A percentile compares a stretch with the other conserved stretches of the same genome.
Evolutionary conservation across 2,113 vertebrate species (phyloP).

Genomic region (Caranx ignobilis): DNA sequence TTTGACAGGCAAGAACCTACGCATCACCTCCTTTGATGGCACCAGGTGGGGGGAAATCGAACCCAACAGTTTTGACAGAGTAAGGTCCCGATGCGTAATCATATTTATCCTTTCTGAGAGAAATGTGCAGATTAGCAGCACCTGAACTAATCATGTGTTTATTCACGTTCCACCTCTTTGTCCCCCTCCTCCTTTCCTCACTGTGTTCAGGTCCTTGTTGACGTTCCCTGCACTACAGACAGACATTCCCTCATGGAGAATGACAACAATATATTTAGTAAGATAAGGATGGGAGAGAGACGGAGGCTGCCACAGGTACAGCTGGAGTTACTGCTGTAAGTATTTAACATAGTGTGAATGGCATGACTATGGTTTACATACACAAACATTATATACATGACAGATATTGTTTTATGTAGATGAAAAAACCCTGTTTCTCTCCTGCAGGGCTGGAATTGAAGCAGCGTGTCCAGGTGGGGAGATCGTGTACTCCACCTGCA

Average conservation of each 20-base stretch:
- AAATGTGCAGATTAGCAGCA: neutral
- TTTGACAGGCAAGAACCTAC: constrained; percentile 77
- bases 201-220: constrained; percentile 91
- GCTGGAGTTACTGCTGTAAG: constrained; percentile 92
- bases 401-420: neutral
- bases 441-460: constrained; percentile 88
- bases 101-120: neutral
- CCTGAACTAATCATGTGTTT: neutral
- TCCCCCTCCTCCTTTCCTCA: neutral
- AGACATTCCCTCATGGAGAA: constrained; percentile 91
- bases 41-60: constrained; percentile 88
- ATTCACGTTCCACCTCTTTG: neutral
- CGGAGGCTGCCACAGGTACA: constrained; percentile 91
- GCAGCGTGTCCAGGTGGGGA: constrained; percentile 87
- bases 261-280: constrained; percentile 94
- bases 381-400: neutral
- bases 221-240: constrained; percentile 96
- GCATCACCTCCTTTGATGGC: constrained; percentile 88
- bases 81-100: constrained; percentile 65
- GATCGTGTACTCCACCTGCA: constrained; percentile 93
- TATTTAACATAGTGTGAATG: constrained; percentile 20
- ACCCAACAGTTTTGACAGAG: constrained; percentile 88
- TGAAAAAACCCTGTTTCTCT: neutral
- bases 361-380: neutral
- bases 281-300: constrained; percentile 87